Evolutionary conservation across 1,140 invertebrate genomes (phyloP).

Genomic region (Heterodera schachtii): DNA sequence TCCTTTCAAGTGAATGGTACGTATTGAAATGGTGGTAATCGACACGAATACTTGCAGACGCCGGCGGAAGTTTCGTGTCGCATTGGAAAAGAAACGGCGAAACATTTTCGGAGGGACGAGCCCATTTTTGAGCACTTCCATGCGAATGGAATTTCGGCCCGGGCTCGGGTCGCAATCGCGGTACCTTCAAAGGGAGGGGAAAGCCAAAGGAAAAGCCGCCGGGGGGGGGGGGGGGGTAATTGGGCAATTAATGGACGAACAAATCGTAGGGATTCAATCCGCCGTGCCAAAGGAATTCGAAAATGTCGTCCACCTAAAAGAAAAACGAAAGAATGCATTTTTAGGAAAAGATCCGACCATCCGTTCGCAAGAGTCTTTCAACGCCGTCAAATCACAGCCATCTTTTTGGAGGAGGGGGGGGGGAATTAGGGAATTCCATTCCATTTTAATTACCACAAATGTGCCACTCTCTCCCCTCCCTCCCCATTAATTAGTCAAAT

Average conservation of each 20-base stretch:
- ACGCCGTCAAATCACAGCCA: conserved; percentile 59
- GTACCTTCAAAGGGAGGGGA: conserved; percentile 30
- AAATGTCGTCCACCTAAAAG: conserved; percentile 61
- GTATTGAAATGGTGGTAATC: neutral
- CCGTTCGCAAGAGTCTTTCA: conserved; percentile 56
- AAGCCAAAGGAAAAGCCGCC: conserved; percentile 2
- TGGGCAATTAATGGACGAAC: neutral
- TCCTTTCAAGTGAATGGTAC: conserved; percentile 15
- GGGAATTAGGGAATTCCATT: neutral
- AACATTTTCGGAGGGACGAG: conserved; percentile 42
- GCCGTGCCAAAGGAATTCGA: conserved; percentile 65
- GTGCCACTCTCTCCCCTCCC: too few relatives aligned
- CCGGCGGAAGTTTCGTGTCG: conserved; percentile 19
- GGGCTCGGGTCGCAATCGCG: conserved; percentile 65
- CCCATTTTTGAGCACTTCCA: conserved; percentile 49
- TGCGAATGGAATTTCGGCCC: conserved; percentile 49
- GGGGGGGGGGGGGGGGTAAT: neutral
- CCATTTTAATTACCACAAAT: neutral
- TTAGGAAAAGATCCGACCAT: conserved; percentile 28
- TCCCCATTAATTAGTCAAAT: neutral
- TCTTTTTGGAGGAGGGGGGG: conserved; percentile 28
- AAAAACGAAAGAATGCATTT: neutral
- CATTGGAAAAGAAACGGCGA: conserved; percentile 28
- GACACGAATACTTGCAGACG: neutral
- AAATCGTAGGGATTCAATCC: conserved; percentile 63